Evolutionary conservation across 2,797 vertebrate species (phyloP), one percentile per base, ranked within the genome.

Genomic region (Phoeniculus purpureus): DNA sequence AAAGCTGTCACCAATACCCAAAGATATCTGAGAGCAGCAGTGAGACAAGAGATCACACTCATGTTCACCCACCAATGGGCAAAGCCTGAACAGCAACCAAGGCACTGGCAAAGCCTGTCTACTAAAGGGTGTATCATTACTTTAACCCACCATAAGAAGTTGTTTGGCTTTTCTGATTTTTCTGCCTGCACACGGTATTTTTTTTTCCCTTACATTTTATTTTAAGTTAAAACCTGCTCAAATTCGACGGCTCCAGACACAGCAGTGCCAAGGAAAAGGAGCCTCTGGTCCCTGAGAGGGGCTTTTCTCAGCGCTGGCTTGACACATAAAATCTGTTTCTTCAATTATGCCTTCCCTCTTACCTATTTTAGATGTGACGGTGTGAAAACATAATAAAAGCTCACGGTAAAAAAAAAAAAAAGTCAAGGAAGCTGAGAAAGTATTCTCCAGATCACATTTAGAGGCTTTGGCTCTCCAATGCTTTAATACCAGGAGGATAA

Each of bases 381-480:
- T 93, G 74, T 68, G 62, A 92, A 96, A 94, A 93, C 64, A 81
- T 11, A 92, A 84, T 62, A 84, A 85, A 91, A 89, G 64, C 29
- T 82, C 43, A 59, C 5, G 26, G 19, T 29, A 52, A 55, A 70
- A 68, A 85, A 85, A 55, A 85, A 87, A 37, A 87, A 90, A 86
- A 59, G 4, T 37, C 27, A 66, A 74, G 45, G 73, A 87, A 87
- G 85, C 80, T 59, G 22, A 93, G 56, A 73, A 93, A 71, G 71
- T 55, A 78, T 66, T 92, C 52, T 85, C 84, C 52, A 61, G 60
- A 55, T 74, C 12, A 4, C 47, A 81, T 52, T 61, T 50, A 51
- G 47, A 78, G 67, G 34, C 58, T 56, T 76, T 66, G 77, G 58
- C 51, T 85, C 80, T 70, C 61, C 43, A 74, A 62, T n/a, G 37